Evolutionary conservation across 2,113 vertebrate genomes (phyloP), one percentile per base, ranked within the genome.

Genomic region (Brachyhypopomus gauderio): DNA sequence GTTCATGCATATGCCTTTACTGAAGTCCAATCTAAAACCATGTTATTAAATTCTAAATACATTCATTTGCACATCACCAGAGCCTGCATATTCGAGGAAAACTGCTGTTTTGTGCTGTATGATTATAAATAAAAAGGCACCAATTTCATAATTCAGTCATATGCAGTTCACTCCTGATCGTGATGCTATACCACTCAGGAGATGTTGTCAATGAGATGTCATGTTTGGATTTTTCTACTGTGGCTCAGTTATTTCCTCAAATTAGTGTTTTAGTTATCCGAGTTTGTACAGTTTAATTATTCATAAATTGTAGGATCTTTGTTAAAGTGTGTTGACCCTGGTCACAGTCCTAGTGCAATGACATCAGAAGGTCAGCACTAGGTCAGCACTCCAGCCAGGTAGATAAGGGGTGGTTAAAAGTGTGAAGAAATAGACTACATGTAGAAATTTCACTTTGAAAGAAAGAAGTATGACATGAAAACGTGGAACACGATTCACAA

Each of bases 161-260:
- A 25, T 72, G 17, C 17, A 79, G 59, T 79, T 71, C 59, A 25
- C 34, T 16, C 23, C 38, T 36, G 56, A 69, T 58, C 4, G 58
- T 30, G 30, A 19, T 27, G 55, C 48, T 30, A 64, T 71, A 7
- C 66, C 34, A 45, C 34, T 79, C 23, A 71, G 67, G 64, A 55
- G 64, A 56, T 78, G n/a, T 14, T 59, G 77, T 25, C 69, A 78
- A 70, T 84, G 20, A 71, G 56, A 72, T 63, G 27, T 59, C 62
- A 30, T 62, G 75, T 77, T 74, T 78, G 52, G 63, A 67, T 59
- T 77, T 60, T 41, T 78, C 73, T 73, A 77, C 80, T 77, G 69
- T 69, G 73, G 71, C 72, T 74, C 70, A 82, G 79, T 85, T 85
- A 72, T 85, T 82, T 82, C 11, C 71, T 85, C 30, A 75, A 52